Conservation (phyloP, 2,113 vertebrate genomes). For the Zosterops japonicus region DNA sequence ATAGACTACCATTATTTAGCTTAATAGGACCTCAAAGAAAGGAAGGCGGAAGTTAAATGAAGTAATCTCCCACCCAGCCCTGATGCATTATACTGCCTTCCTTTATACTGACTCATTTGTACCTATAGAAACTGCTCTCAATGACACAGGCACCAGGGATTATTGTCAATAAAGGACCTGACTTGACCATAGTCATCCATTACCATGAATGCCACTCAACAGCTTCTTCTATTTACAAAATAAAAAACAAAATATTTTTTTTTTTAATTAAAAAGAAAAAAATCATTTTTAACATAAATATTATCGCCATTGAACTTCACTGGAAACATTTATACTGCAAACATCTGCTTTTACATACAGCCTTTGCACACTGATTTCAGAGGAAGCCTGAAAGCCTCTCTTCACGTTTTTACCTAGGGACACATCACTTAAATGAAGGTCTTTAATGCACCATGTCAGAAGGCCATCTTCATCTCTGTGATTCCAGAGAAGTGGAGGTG, state of each 20-base stretch:
- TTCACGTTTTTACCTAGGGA: slow-evolving; percentile 15
- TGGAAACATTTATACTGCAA: not conserved
- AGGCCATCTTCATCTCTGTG: not conserved
- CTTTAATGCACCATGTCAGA: slow-evolving; percentile 23
- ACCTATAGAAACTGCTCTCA: slow-evolving; percentile 59
- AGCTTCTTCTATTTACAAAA: not conserved
- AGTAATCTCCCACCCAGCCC: slow-evolving; percentile 52
- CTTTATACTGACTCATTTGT: slow-evolving; percentile 40
- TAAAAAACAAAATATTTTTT: no score
- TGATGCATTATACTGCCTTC: slow-evolving; percentile 24
- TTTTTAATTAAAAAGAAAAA: not conserved
- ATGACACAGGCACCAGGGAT: slow-evolving; percentile 15
- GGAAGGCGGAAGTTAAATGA: slow-evolving; percentile 58
- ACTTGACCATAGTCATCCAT: slow-evolving; percentile 7
- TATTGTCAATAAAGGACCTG: slow-evolving; percentile 36
- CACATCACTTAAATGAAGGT: not conserved
- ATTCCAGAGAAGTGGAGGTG: not conserved
- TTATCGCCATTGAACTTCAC: not conserved
- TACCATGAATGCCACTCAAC: slow-evolving; percentile 15
- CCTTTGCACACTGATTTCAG: not conserved
- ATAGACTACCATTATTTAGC: slow-evolving; percentile 38
- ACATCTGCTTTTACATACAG: slow-evolving; percentile 31
- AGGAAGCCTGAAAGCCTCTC: not conserved
- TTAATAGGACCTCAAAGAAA: slow-evolving; percentile 61
- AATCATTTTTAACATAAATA: not conserved